These are phyloP conservation scores for Gopherus flavomarginatus DNA, from an alignment of 2,113 vertebrate species.

Conservation along the genomic window DNA sequence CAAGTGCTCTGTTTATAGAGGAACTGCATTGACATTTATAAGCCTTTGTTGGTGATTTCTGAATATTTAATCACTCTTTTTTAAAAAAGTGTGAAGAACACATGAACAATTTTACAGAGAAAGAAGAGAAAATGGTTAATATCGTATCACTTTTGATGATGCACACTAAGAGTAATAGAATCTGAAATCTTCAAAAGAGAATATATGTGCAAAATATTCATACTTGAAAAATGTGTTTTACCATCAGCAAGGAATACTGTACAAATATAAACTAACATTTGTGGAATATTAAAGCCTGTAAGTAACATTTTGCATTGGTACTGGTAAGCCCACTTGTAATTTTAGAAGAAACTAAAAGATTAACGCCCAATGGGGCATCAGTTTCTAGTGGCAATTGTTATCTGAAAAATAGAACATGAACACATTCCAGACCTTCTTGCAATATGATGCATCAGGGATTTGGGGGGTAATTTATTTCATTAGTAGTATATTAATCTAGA, in stretches of 20 bases:
- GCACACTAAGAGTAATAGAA: constrained; percentile 56
- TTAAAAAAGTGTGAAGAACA: constrained; percentile 21
- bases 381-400: constrained; percentile 44
- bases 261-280: constrained; percentile 47
- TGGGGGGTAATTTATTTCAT: constrained; percentile 36
- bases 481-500: constrained; percentile 11
- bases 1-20: constrained; percentile 53
- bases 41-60: constrained; percentile 17
- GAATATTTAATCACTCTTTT: constrained; percentile 25
- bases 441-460: not conserved
- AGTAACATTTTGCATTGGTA: constrained; percentile 18
- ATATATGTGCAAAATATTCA: constrained; percentile 59
- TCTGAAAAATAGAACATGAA: constrained; percentile 26
- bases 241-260: constrained; percentile 44
- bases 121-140: constrained; percentile 64
- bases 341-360: constrained; percentile 52
- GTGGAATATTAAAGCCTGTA: constrained; percentile 30
- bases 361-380: constrained; percentile 55
- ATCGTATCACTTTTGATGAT: constrained; percentile 65
- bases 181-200: constrained; percentile 60
- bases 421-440: constrained; percentile 44
- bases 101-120: constrained; percentile 21
- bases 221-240: constrained; percentile 78
- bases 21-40: constrained; percentile 6
- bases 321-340: constrained; percentile 45